Conservation (phyloP, 2,797 vertebrate genomes). For the Sciurus vulgaris region DNA sequence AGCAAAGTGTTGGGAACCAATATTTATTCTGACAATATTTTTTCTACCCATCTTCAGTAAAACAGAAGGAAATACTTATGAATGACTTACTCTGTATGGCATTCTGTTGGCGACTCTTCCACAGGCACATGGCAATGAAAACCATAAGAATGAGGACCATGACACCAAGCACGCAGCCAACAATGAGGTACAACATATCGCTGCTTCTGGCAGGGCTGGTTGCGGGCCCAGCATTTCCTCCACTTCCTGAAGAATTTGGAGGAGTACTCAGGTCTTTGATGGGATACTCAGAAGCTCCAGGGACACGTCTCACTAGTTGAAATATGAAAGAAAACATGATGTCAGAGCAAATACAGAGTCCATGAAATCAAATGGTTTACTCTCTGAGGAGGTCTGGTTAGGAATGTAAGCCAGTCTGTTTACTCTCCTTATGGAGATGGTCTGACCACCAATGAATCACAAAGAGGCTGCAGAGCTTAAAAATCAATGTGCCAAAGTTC, state of each 20-base stretch:
- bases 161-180: slow-evolving; percentile 94
- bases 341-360: slow-evolving; percentile 60
- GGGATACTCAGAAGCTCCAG: slow-evolving; percentile 92
- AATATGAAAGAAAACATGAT: slow-evolving; percentile 63
- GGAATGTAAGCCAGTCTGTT: slow-evolving; percentile 66
- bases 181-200: slow-evolving; percentile 94
- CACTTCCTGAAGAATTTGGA: slow-evolving; percentile 83
- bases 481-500: slow-evolving; percentile 38
- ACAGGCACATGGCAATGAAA: slow-evolving; percentile 98
- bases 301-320: slow-evolving; percentile 87
- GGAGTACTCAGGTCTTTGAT: slow-evolving; percentile 92
- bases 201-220: slow-evolving; percentile 86
- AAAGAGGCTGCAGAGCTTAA: slow-evolving; percentile 50
- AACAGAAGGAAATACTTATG: neutral
- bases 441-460: slow-evolving; percentile 74
- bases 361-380: slow-evolving; percentile 40
- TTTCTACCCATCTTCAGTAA: neutral
- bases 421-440: slow-evolving; percentile 49
- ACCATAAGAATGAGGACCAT: slow-evolving; percentile 97
- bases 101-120: slow-evolving; percentile 96
- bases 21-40: neutral
- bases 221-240: slow-evolving; percentile 78
- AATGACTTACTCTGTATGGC: slow-evolving; percentile 93
- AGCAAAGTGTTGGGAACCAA: neutral
- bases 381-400: slow-evolving; percentile 76